Evolutionary conservation across 2,113 vertebrate species (phyloP).

Genomic region (Crocuta crocuta): DNA sequence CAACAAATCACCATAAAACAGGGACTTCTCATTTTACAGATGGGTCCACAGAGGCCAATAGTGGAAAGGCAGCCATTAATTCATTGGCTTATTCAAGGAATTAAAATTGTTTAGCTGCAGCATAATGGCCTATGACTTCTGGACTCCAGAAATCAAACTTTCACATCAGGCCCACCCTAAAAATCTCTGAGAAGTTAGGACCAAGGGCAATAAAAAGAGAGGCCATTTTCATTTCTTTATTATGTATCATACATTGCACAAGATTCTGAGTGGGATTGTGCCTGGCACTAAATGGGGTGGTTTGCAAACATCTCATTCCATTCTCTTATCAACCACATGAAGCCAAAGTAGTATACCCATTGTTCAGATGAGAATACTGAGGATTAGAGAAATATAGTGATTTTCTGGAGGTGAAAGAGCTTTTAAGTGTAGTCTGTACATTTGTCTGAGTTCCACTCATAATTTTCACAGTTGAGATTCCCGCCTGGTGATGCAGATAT

Average conservation of each 20-base stretch:
- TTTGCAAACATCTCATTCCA: background rate
- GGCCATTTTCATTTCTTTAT: background rate
- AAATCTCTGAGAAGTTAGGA: background rate
- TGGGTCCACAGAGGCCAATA: background rate
- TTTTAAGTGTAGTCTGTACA: background rate
- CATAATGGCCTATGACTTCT: background rate
- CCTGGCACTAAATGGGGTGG: accelerated
- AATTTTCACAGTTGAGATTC: background rate
- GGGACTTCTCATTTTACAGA: background rate
- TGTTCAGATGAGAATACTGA: background rate
- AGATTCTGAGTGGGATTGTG: accelerated
- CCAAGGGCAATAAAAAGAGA: background rate
- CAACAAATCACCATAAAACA: background rate
- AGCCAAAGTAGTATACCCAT: background rate
- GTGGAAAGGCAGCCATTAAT: accelerated
- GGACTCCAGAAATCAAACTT: background rate
- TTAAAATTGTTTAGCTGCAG: background rate
- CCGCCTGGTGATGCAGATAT: background rate
- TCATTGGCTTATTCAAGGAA: background rate
- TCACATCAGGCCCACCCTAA: background rate
- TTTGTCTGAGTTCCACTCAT: background rate
- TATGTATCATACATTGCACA: accelerated
- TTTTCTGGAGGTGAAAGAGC: background rate
- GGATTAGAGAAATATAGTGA: background rate
- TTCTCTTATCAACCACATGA: background rate